Conservation (phyloP, 2,113 vertebrate genomes). For the Oriolus oriolus region DNA sequence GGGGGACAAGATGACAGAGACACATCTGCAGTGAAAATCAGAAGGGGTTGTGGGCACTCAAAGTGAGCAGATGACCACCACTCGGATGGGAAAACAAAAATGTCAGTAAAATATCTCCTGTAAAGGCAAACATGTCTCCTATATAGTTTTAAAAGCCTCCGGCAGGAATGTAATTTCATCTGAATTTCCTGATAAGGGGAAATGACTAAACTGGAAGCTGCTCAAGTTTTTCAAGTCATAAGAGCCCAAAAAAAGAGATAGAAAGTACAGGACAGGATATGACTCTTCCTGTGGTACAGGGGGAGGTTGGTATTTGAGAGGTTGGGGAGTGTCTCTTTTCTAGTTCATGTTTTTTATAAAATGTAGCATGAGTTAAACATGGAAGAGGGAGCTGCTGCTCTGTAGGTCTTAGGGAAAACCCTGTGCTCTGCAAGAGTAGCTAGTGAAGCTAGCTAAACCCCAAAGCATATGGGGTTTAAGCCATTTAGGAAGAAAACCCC, state of each 20-base stretch:
- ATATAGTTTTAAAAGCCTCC: slow-evolving; percentile 41
- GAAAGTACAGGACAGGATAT: neutral
- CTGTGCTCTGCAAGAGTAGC: neutral
- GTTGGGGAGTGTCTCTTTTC: neutral
- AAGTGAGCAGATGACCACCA: neutral
- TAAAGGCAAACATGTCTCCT: neutral
- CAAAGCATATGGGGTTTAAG: neutral
- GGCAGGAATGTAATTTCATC: slow-evolving; percentile 49
- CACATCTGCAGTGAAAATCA: neutral
- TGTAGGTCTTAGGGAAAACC: neutral
- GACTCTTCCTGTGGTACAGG: accelerated
- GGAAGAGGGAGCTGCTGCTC: neutral
- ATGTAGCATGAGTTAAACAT: neutral
- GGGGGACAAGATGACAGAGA: neutral
- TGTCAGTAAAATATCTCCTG: neutral
- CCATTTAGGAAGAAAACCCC: neutral
- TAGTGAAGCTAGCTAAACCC: neutral
- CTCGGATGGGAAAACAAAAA: neutral
- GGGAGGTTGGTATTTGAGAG: neutral
- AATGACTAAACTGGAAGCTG: slow-evolving; percentile 53
- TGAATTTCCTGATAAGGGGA: slow-evolving; percentile 56
- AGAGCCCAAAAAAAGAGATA: neutral
- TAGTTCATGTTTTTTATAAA: neutral
- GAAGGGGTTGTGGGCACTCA: neutral
- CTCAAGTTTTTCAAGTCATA: slow-evolving; percentile 24